These are phyloP conservation scores for Trissoscelio sp. DNA, from an alignment of 2,888 invertebrate species.

Conservation along the genomic window DNA sequence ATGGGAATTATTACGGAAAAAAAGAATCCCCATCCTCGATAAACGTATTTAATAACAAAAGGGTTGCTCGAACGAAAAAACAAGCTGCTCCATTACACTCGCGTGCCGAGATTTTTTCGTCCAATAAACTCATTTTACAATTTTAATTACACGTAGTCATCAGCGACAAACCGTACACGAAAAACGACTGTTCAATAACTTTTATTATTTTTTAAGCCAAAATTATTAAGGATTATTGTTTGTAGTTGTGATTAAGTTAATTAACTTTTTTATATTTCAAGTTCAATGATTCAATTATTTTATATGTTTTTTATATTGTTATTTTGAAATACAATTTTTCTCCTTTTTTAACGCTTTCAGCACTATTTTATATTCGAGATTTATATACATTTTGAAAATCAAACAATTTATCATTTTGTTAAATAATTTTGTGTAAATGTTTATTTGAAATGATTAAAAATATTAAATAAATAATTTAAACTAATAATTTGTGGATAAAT, in stretches of 20 bases:
- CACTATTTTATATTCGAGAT: too few relatives aligned
- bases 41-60: slow-evolving; percentile 65
- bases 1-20: slow-evolving; percentile 60
- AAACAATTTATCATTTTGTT: too few relatives aligned
- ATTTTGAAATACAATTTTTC: too few relatives aligned
- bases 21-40: slow-evolving; percentile 58
- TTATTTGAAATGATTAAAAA: too few relatives aligned
- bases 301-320: too few relatives aligned
- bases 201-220: slow-evolving; percentile 6
- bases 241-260: background rate
- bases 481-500: too few relatives aligned
- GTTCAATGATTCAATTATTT: background rate
- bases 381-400: too few relatives aligned
- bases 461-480: too few relatives aligned
- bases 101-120: slow-evolving; percentile 47
- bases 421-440: too few relatives aligned
- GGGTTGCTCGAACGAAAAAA: slow-evolving; percentile 52
- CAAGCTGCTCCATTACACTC: slow-evolving; percentile 47
- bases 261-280: background rate
- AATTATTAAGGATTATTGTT: background rate
- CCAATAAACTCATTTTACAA: slow-evolving; percentile 59
- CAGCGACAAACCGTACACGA: slow-evolving; percentile 33
- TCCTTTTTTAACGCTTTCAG: too few relatives aligned
- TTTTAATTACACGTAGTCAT: slow-evolving; percentile 49
- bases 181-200: slow-evolving; percentile 17